A percentile compares a stretch with the other conserved stretches of the same genome.
Conservation (phyloP, 1,140 invertebrate genomes). For the Euborellia annulipes region DNA sequence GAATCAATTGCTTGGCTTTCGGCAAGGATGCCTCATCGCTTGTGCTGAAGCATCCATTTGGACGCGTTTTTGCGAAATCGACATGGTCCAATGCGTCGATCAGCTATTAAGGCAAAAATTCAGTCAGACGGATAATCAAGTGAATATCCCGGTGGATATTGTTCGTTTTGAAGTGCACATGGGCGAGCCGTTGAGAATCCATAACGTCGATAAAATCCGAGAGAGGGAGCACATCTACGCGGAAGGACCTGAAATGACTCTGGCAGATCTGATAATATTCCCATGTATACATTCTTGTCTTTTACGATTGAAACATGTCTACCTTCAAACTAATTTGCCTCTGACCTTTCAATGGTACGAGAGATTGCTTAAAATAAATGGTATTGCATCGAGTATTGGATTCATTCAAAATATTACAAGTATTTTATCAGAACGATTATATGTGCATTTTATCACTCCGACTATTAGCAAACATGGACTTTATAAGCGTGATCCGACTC, state of each 20-base stretch:
- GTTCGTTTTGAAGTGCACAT: constrained; percentile 72
- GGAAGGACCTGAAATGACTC: constrained; percentile 65
- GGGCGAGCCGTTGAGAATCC: constrained; percentile 63
- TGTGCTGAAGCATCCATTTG: constrained; percentile 74
- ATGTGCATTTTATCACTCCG: constrained; percentile 17
- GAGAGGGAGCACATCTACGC: constrained; percentile 54
- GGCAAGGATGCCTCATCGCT: constrained; percentile 56
- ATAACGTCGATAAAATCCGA: constrained; percentile 69
- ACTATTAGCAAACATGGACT: constrained; percentile 42
- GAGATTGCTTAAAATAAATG: constrained; percentile 13
- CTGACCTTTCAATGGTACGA: constrained; percentile 49
- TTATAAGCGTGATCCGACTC: constrained; percentile 61
- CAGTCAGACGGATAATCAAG: constrained; percentile 2
- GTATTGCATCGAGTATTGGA: constrained; percentile 6
- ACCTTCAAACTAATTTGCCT: constrained; percentile 39
- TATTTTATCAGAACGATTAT: constrained; percentile 4
- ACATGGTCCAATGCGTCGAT: constrained; percentile 43
- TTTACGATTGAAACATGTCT: constrained; percentile 21
- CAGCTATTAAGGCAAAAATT: constrained; percentile 11
- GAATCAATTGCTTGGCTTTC: constrained; percentile 44
- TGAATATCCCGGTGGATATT: constrained; percentile 40
- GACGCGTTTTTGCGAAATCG: constrained; percentile 86
- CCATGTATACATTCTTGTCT: constrained; percentile 52
- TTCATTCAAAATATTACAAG: constrained; percentile 2
- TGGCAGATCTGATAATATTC: constrained; percentile 71